Percentiles rank a stretch among this genome's conserved stretches.
Conservation (phyloP, 2,113 vertebrate species). For the Protomyctophum bolini region DNA sequence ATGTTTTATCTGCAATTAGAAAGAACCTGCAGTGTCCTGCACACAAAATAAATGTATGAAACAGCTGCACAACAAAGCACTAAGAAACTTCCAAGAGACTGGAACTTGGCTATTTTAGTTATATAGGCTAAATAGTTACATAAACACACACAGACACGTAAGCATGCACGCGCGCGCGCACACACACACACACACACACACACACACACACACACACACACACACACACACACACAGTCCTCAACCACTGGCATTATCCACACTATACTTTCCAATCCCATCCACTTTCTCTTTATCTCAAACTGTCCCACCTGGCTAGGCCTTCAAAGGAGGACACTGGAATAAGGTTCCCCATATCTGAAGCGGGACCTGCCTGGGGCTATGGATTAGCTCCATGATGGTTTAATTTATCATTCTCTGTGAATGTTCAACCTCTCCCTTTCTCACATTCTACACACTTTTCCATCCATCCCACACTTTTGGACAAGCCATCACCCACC, state of each 20-base stretch:
- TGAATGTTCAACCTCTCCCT: constrained; percentile 12
- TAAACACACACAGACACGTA: background rate
- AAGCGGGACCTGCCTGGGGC: constrained; percentile 26
- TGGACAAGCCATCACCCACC: constrained; percentile 2
- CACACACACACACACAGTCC: constrained; percentile 4
- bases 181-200: background rate
- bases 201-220: background rate
- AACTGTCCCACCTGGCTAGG: constrained; percentile 46
- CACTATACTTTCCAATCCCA: background rate
- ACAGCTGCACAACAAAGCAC: too few relatives aligned
- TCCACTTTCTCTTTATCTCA: constrained; percentile 3
- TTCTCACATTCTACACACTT: background rate
- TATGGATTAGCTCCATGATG: constrained; percentile 14
- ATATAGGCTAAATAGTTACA: too few relatives aligned
- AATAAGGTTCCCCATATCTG: constrained; percentile 1
- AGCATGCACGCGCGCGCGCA: background rate
- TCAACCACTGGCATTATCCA: too few relatives aligned
- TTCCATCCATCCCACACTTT: background rate
- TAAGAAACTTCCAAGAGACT: too few relatives aligned
- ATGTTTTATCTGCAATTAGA: too few relatives aligned
- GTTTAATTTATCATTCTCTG: constrained; percentile 48
- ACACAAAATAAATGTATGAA: too few relatives aligned
- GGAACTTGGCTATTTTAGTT: too few relatives aligned
- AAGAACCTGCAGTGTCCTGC: too few relatives aligned
- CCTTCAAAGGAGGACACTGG: constrained; percentile 31